Evolutionary conservation across 2,888 invertebrate species (phyloP), one percentile per base, ranked within the genome.

Genomic region (Phalangium opilio): DNA sequence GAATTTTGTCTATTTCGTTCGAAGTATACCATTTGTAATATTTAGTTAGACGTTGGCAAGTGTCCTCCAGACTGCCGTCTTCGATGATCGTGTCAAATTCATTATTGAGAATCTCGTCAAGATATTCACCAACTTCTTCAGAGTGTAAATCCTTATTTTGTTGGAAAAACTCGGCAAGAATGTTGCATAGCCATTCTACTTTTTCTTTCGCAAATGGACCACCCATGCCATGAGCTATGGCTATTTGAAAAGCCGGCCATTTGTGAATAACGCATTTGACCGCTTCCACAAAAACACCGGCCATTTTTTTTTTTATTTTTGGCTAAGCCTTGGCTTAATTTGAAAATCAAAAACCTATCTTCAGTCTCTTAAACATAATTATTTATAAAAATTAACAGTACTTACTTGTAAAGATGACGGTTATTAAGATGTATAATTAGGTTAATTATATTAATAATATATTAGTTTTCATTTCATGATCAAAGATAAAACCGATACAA

Each of bases 151-250:
- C 42, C 17, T 8, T 11, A 32, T 42, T 42, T 18, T 42, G 14
- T 18, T 20, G 20, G 19, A 42, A 42, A n/a, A 18, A 42, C 2
- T 42, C 18, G 15, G 19, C 42, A 10, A 19, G 18, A 42, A 18
- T n/a, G n/a, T 17, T 19, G 19, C 14, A 15, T 12, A 42, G 42
- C 42, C 42, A 42, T 42, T 19, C 15, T 17, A 18, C 42, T 32
- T 42, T 42, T 42, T 42, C 42, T 42, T 19, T 42, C 1, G 42
- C 42, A 27, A 18, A 32, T 18, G 20, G 21, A 10, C 42, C 42
- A 18, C 42, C 42, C 42, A 42, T 42, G 15, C 42, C 42, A 17
- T 42, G 42, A 11, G 15, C 8, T 18, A 42, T 42, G 19, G 42
- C 42, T 18, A 27, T 14, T 19, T 42, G 19, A 32, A 42, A 32